Evolutionary conservation across 2,113 vertebrate genomes (phyloP).

Genomic region (Upupa epops): DNA sequence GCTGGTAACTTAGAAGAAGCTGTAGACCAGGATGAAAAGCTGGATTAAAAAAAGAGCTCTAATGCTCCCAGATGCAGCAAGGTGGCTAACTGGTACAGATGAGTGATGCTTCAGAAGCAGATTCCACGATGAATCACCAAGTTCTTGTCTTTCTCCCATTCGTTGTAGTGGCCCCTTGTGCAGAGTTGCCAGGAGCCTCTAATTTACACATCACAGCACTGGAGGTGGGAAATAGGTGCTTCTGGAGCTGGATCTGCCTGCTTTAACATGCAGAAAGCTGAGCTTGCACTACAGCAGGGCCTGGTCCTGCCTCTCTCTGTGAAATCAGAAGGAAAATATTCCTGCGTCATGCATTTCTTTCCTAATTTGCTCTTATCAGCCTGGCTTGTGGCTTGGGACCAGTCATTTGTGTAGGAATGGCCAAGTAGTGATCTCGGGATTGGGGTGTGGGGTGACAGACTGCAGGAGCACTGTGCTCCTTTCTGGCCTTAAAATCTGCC

Average conservation of each 20-base stretch:
- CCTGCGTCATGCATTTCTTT: not conserved
- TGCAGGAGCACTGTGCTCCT: not conserved
- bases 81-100: conserved; percentile 58
- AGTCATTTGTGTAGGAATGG: accelerated
- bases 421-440: not conserved
- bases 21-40: conserved; percentile 15
- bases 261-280: not conserved
- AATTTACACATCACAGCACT: accelerated
- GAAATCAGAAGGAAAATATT: not conserved
- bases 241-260: not conserved
- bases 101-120: not conserved
- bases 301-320: not conserved
- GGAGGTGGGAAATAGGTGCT: accelerated
- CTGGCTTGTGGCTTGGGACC: not conserved
- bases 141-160: not conserved
- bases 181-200: not conserved
- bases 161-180: not conserved
- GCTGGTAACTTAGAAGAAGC: conserved; percentile 45
- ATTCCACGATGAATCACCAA: not conserved
- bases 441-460: not conserved
- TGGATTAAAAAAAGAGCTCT: not conserved
- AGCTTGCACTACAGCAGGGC: not conserved
- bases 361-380: not conserved
- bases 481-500: not conserved
- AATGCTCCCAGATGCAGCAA: conserved; percentile 2